A percentile compares a stretch with the other conserved stretches of the same genome.
Evolutionary conservation across 2,888 invertebrate genomes (phyloP).

Genomic region (Drosophila peninsularis): DNA sequence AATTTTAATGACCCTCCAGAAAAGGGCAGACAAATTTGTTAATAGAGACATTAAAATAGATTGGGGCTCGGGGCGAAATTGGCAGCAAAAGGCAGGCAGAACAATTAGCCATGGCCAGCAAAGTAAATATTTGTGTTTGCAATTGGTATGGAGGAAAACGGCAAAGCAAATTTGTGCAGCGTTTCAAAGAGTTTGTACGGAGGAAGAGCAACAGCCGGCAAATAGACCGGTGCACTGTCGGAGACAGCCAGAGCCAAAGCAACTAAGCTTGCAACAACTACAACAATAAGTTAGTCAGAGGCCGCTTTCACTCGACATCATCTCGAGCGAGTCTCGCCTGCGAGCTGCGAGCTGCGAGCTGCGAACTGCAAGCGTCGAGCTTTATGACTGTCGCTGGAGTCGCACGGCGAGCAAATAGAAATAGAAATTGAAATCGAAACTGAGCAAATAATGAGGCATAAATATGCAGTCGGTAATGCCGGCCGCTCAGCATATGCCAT

Average conservation of each 20-base stretch:
- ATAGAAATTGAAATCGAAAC: slow-evolving; percentile 76
- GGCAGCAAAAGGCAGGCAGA: slow-evolving; percentile 11
- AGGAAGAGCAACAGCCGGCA: slow-evolving; percentile 58
- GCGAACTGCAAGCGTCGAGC: slow-evolving; percentile 34
- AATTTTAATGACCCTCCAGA: slow-evolving; percentile 65
- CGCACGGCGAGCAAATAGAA: slow-evolving; percentile 67
- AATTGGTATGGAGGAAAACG: slow-evolving; percentile 30
- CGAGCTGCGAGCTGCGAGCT: slow-evolving; percentile 24
- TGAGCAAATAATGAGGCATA: slow-evolving; percentile 80
- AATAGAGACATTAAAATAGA: slow-evolving; percentile 55
- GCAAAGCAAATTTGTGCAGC: slow-evolving; percentile 24
- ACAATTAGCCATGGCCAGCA: slow-evolving; percentile 37
- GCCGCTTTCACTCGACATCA: slow-evolving; percentile 65
- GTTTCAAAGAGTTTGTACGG: slow-evolving; percentile 1
- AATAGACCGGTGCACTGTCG: slow-evolving; percentile 40
- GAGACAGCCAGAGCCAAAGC: slow-evolving; percentile 8
- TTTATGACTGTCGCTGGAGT: slow-evolving; percentile 52
- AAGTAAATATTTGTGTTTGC: slow-evolving; percentile 45
- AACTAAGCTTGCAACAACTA: slow-evolving; percentile 12
- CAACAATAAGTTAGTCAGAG: slow-evolving; percentile 53
- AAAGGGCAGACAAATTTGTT: slow-evolving; percentile 28
- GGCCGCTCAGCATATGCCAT: slow-evolving; percentile 41
- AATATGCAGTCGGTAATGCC: slow-evolving; percentile 65
- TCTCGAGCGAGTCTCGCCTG: slow-evolving; percentile 56
- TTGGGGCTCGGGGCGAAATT: slow-evolving; percentile 22